A percentile compares a stretch with the other conserved stretches of the same genome.
Evolutionary conservation across 2,113 vertebrate species (phyloP).

Genomic region (Sminthopsis crassicaudata): DNA sequence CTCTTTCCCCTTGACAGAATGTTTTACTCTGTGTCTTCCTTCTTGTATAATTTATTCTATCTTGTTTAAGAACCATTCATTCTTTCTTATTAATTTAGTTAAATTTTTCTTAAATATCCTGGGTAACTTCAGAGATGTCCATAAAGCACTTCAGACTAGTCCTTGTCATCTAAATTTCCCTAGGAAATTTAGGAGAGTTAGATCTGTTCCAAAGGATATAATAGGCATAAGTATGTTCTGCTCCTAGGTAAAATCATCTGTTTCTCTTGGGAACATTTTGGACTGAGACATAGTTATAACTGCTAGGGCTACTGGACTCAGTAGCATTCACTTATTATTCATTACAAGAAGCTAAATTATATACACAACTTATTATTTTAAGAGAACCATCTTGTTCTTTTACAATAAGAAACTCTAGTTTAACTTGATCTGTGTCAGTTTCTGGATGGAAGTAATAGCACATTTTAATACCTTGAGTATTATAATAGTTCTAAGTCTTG

Average conservation of each 20-base stretch:
- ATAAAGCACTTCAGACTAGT: not conserved
- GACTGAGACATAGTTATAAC: not conserved
- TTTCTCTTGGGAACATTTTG: not conserved
- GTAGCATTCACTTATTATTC: not conserved
- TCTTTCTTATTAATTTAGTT: not conserved
- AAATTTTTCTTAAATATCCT: not conserved
- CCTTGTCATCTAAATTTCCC: not conserved
- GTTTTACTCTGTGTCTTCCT: not conserved
- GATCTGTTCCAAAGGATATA: not conserved
- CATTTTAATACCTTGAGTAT: conserved; percentile 3
- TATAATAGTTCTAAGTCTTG: conserved; percentile 13
- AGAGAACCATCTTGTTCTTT: not conserved
- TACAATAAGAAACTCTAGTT: not conserved
- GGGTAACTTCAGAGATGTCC: not conserved
- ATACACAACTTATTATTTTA: not conserved
- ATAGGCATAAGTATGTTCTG: not conserved
- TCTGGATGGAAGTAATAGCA: not conserved
- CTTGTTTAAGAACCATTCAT: not conserved
- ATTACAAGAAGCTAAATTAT: not conserved
- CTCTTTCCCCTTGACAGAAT: not conserved
- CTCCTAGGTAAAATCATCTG: not conserved
- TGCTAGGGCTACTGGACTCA: not conserved
- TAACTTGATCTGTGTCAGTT: not conserved
- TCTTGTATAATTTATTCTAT: not conserved
- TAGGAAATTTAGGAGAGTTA: not conserved